Evolutionary conservation across 1,140 invertebrate genomes (phyloP).

Genomic region (Drosophila orosa): DNA sequence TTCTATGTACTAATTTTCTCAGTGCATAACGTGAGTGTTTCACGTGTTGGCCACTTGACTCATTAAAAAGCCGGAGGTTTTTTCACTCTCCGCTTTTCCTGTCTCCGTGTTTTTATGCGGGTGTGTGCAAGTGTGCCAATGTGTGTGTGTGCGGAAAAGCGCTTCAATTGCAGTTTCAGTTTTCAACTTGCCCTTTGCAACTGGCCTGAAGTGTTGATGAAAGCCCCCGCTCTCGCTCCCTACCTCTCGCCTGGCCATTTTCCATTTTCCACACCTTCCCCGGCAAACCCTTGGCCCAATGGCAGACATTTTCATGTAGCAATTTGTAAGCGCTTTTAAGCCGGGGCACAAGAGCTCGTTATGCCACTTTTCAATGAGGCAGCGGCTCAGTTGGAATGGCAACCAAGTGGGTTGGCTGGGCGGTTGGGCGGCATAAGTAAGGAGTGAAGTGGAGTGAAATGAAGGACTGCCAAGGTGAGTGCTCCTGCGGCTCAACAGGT

Average conservation of each 20-base stretch:
- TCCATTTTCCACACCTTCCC: background rate
- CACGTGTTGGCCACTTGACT: conserved; percentile 81
- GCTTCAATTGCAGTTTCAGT: conserved; percentile 80
- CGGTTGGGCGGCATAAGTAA: background rate
- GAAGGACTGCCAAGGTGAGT: conserved; percentile 30
- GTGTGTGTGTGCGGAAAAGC: conserved; percentile 54
- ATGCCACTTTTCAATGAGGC: conserved; percentile 78
- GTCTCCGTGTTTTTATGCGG: conserved; percentile 24
- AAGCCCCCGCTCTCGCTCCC: conserved; percentile 27
- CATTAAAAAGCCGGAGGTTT: conserved; percentile 62
- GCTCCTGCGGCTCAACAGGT: conserved; percentile 59
- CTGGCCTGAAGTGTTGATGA: conserved; percentile 69
- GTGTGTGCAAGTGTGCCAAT: background rate
- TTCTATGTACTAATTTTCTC: background rate
- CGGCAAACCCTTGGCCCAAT: background rate
- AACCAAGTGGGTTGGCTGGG: background rate
- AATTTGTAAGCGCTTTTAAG: conserved; percentile 82
- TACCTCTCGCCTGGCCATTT: conserved; percentile 13
- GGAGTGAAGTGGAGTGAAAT: conserved; percentile 12
- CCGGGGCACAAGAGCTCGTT: conserved; percentile 75
- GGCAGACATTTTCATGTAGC: conserved; percentile 67
- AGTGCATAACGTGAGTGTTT: conserved; percentile 13
- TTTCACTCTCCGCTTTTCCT: conserved; percentile 28
- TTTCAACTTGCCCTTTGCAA: conserved; percentile 66
- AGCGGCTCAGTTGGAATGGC: conserved; percentile 36